Conservation (phyloP, 2,888 invertebrate genomes). For the Lapara coniferarum region DNA sequence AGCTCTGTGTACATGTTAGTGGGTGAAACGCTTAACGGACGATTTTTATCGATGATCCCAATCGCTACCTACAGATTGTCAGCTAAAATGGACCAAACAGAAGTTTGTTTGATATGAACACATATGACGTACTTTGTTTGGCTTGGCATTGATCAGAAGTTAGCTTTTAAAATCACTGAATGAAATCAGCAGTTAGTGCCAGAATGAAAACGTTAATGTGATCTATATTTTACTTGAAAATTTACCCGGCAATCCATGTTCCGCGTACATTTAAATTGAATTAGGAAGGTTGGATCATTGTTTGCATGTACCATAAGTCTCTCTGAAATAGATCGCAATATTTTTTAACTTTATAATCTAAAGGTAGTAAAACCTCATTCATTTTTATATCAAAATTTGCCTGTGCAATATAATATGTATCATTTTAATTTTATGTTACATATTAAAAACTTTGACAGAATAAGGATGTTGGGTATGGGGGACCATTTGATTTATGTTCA, state of each 20-base stretch:
- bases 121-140: no score
- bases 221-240: neutral
- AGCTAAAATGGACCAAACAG: no score
- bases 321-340: constrained; percentile 15
- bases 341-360: constrained; percentile 20
- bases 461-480: constrained; percentile 26
- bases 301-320: neutral
- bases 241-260: neutral
- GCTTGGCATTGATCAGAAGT: no score
- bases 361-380: neutral
- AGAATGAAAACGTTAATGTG: no score
- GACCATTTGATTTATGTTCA: constrained; percentile 28
- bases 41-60: no score
- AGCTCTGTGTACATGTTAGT: no score
- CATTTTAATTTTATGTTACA: constrained; percentile 1
- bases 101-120: no score
- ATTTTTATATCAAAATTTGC: constrained; percentile 7
- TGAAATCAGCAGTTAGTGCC: no score
- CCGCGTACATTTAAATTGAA: neutral
- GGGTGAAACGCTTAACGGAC: no score
- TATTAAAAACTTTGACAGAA: constrained; percentile 23
- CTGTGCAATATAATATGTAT: constrained; percentile 24
- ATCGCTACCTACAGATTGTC: no score
- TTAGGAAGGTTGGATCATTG: constrained; percentile 1
- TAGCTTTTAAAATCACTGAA: no score